Base-by-base conservation (phyloP, 1,140 invertebrate genomes). In the Agrilus planipennis region DNA sequence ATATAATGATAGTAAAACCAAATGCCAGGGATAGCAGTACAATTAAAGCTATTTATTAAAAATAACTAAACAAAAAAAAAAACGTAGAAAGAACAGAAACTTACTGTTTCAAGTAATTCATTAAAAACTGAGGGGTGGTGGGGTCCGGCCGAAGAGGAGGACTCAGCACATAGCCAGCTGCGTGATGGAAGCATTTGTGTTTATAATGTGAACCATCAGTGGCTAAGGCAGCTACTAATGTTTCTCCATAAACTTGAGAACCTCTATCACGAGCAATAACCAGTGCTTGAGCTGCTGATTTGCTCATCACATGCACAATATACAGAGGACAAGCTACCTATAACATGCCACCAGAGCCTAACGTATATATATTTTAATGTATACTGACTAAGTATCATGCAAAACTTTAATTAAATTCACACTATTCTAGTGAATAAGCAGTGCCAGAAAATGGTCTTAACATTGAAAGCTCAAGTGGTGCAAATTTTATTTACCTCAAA, bases 241-340 rank as follows among this genome's bases (percentile, higher is more conserved):
- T 84, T 65, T 98, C 93, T 34, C 91, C 93, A 67, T 82, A 91
- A 20, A 95, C 76, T 20, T 79, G 71, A 47, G 72, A 68, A 43
- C 82, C 83, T 47, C 79, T 64, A 50, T 70, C 67, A 45, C 86
- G 71, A 29, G 84, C 82, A 32, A 69, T 64, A 11, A 75, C 74
- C 46, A 96, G 66, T 30, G 79, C 76, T 52, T 84, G 72, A 28
- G 80, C 86, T 11, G 91, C 88, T 51, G 77, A 77, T 67, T 84
- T 88, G 53, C 86, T 90, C 91, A 95, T 97, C 51, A 97, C 87
- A 75, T 96, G 91, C 50, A 95, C 90, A 55, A 97, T 77, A 71
- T 96, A 96, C 38, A 97, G 72, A 4, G 93, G 92, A 58, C 85
- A 82, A 54, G 83, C 77, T 42, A 83, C 80, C 77, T 85, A 71